Evolutionary conservation across 2,888 invertebrate species (phyloP), one percentile per base, ranked within the genome.

Genomic region (Hartigia nigra): DNA sequence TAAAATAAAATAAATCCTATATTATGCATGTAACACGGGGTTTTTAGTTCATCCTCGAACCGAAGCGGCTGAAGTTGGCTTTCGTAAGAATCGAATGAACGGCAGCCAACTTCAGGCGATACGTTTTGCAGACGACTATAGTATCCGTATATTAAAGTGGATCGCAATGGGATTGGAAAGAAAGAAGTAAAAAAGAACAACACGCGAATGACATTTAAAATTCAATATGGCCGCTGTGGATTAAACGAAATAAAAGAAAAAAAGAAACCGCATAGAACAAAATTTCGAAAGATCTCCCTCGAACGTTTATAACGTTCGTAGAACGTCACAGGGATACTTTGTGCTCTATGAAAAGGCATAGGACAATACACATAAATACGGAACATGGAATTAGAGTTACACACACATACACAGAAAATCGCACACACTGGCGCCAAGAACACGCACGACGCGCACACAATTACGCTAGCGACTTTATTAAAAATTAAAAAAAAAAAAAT

Each of bases 401-500:
- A 55, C 23, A 55, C 55, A 9, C 9, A 23, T 23, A 23, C 55
- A 9, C 1, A 79, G 39, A 81, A 82, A 80, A n/a, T n/a, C n/a
- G n/a, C 74, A 72, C 14, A 70, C 32, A 31, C 34, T 75, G 12
- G 72, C 69, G 77, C 76, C 79, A 82, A 76, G 79, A 80, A 55
- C 9, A 55, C 55, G 23, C 9, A 55, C 23, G 23, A 9, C 23
- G 55, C 55, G 23, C 55, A 23, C 55, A 55, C 55, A 14, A 55
- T 55, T 55, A 72, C 31, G 12, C 72, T 31, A 72, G 31, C 23
- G 72, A 72, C 72, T 72, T 72, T 72, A 75, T 35, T 72, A 34
- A 82, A 81, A 83, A 81, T 86, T 84, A 82, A 80, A 34, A 82
- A 81, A 83, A 81, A 86, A 84, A 82, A 80, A 81, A 85, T 85